These are phyloP conservation scores for Synanthedon andrenaeformis DNA, from an alignment of 2,888 invertebrate species.

Conservation along the genomic window DNA sequence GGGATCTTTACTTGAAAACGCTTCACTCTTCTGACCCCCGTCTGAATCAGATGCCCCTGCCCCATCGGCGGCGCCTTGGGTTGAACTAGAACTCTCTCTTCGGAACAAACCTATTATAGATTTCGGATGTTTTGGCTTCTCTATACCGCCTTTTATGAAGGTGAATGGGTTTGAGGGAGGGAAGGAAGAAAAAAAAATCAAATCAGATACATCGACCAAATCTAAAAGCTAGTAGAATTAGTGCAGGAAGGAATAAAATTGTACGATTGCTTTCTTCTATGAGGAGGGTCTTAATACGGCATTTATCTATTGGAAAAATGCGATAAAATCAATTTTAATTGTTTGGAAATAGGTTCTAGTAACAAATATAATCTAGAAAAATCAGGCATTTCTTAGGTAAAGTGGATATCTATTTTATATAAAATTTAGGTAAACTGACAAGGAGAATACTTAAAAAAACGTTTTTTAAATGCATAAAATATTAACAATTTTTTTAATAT, in stretches of 20 bases:
- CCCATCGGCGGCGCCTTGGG: slow-evolving; percentile 67
- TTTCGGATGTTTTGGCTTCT: slow-evolving; percentile 85
- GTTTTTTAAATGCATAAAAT: no score
- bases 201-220: slow-evolving; percentile 29
- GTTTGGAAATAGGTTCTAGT: no score
- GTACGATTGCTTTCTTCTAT: not conserved
- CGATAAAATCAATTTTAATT: no score
- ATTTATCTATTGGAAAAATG: no score
- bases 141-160: slow-evolving; percentile 78
- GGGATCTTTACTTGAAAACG: slow-evolving; percentile 36
- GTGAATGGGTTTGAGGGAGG: slow-evolving; percentile 17
- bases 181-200: slow-evolving; percentile 31
- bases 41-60: slow-evolving; percentile 72
- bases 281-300: not conserved
- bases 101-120: slow-evolving; percentile 92
- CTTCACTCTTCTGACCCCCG: slow-evolving; percentile 43
- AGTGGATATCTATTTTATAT: no score
- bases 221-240: slow-evolving; percentile 12
- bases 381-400: no score
- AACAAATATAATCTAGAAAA: no score
- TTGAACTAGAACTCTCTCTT: slow-evolving; percentile 83
- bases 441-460: no score
- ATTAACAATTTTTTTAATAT: no score
- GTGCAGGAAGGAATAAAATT: not conserved
- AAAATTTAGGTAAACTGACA: no score